Percentiles rank a stretch among this genome's conserved stretches.
These are phyloP conservation scores for Vanessa tameamea DNA, from an alignment of 1,140 invertebrate species.

Conservation along the genomic window DNA sequence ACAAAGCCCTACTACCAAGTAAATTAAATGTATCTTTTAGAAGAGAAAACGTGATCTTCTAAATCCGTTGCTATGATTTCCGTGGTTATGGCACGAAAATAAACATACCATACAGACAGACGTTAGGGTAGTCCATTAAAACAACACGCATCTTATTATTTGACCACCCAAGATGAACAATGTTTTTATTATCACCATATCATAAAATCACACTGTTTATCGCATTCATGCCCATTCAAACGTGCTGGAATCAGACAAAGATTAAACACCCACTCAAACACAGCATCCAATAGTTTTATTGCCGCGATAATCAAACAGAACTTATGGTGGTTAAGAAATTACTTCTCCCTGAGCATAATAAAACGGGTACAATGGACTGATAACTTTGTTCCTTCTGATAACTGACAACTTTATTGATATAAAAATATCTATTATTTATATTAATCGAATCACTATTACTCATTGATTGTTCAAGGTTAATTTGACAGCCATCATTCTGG, in stretches of 20 bases:
- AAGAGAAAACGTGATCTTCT: not conserved
- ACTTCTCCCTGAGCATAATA: conserved; percentile 29
- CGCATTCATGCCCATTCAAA: conserved; percentile 50
- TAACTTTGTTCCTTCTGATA: not conserved
- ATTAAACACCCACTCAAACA: conserved; percentile 66
- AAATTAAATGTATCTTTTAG: not conserved
- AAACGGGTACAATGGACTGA: conserved; percentile 22
- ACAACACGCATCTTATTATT: conserved; percentile 17
- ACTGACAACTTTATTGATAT: too few species aligned
- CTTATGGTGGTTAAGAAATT: conserved; percentile 47
- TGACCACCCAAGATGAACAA: conserved; percentile 75
- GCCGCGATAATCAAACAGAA: conserved; percentile 49
- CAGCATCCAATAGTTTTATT: conserved; percentile 55
- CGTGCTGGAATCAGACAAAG: conserved; percentile 58
- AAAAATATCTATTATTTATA: too few species aligned
- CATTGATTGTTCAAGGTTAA: too few species aligned
- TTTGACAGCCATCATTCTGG: too few species aligned
- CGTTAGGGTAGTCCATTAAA: conserved; percentile 22
- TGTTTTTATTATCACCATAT: conserved; percentile 66
- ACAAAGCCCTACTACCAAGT: too few species aligned
- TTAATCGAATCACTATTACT: too few species aligned
- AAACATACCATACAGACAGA: conserved; percentile 1
- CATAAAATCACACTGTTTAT: conserved; percentile 77
- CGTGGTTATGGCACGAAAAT: conserved; percentile 34
- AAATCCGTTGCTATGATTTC: conserved; percentile 27